phyloP scores from a whole-genome alignment of 2,888 invertebrate species.

The Eupithecia inturbata region DNA sequence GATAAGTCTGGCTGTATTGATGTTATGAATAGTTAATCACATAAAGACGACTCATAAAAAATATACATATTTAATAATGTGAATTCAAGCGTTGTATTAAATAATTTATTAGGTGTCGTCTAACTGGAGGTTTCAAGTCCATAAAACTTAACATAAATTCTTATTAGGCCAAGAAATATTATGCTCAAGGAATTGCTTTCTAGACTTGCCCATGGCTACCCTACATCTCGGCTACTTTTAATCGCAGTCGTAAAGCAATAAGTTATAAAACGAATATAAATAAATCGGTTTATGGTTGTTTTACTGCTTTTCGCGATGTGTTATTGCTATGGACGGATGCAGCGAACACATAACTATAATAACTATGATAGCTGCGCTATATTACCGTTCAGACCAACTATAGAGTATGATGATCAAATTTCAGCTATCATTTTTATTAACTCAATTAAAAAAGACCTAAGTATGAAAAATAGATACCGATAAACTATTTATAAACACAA shows the following conservation, averaged over 20 bases:
- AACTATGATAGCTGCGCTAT: constrained; percentile 35
- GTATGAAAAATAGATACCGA: background rate
- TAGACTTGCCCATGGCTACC: constrained; percentile 55
- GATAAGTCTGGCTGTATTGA: constrained; percentile 8
- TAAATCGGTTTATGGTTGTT: constrained; percentile 71
- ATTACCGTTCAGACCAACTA: constrained; percentile 27
- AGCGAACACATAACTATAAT: constrained; percentile 43
- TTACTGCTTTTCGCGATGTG: constrained; percentile 71
- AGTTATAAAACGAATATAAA: constrained; percentile 74
- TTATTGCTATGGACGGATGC: constrained; percentile 65
- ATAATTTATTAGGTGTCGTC: constrained; percentile 22
- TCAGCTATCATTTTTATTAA: background rate
- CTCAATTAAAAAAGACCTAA: background rate
- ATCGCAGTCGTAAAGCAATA: constrained; percentile 72
- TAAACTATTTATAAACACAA: background rate
- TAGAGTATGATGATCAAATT: constrained; percentile 30
- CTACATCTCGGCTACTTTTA: constrained; percentile 63
- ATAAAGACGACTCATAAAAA: constrained; percentile 11
- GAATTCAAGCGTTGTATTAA: constrained; percentile 17
- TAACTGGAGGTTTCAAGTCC: constrained; percentile 10
- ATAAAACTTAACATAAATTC: constrained; percentile 15
- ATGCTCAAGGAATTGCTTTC: constrained; percentile 20
- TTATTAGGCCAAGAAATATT: constrained; percentile 17
- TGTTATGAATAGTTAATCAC: background rate
- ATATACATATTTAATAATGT: constrained; percentile 15